phyloP scores from a whole-genome alignment of 2,113 vertebrate species.

The Dascyllus trimaculatus region DNA sequence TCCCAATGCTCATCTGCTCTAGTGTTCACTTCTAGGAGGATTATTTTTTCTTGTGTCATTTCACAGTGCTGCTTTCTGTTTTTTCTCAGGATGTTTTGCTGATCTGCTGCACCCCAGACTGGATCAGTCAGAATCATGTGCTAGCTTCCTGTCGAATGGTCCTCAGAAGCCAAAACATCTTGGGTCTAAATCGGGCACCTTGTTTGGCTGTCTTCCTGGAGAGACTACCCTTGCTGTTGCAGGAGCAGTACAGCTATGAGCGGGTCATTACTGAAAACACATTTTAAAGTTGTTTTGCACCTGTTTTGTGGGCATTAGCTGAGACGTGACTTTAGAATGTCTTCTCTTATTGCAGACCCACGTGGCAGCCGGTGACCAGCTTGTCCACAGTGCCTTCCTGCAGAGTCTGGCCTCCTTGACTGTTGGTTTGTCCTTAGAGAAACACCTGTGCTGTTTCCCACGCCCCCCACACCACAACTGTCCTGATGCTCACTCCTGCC shows the following conservation, averaged over 20 bases:
- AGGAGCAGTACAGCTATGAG: conserved; percentile 86
- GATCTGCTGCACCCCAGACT: conserved; percentile 85
- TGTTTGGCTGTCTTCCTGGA: conserved; percentile 87
- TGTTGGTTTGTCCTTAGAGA: conserved; percentile 84
- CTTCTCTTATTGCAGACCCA: conserved; percentile 75
- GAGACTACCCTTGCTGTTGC: conserved; percentile 84
- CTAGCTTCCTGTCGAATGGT: conserved; percentile 85
- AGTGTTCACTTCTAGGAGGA: background rate
- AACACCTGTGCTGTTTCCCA: conserved; percentile 79
- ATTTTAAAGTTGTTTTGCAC: background rate
- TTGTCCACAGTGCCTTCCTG: conserved; percentile 87
- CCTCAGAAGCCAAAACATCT: conserved; percentile 84
- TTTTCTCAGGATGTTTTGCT: conserved; percentile 82
- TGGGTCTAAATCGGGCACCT: conserved; percentile 84
- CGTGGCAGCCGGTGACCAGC: conserved; percentile 84
- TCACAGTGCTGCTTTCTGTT: background rate
- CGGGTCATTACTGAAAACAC: conserved; percentile 71
- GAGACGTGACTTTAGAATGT: background rate
- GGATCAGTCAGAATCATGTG: conserved; percentile 86
- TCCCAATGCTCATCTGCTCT: background rate
- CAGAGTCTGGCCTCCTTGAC: conserved; percentile 85
- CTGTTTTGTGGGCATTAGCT: background rate
- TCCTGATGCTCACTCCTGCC: conserved; percentile 58
- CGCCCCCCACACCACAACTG: conserved; percentile 80
- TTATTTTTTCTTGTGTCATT: background rate